Conservation (phyloP, 2,797 vertebrate genomes). For the Staurois parvus region DNA sequence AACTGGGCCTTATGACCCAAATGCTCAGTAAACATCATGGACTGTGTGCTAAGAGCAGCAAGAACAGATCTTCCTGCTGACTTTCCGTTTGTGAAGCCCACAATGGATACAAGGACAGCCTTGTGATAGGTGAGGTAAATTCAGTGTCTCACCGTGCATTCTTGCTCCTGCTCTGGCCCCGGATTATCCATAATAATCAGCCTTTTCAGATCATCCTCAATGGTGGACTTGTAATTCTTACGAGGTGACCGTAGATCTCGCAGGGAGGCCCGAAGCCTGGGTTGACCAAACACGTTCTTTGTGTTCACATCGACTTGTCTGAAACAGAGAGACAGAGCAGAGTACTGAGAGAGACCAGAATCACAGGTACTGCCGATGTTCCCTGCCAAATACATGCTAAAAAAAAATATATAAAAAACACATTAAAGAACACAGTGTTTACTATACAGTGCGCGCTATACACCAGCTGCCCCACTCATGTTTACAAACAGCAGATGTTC, state of each 20-base stretch:
- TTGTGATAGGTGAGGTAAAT: too few relatives aligned
- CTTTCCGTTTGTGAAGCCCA: too few relatives aligned
- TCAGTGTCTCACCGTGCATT: constrained; percentile 62
- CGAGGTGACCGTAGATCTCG: constrained; percentile 91
- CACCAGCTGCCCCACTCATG: background rate
- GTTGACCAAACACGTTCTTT: constrained; percentile 93
- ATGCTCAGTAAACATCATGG: too few relatives aligned
- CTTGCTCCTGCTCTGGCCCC: constrained; percentile 74
- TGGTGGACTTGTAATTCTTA: constrained; percentile 88
- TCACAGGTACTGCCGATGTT: background rate
- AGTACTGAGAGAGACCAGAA: background rate
- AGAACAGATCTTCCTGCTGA: too few relatives aligned
- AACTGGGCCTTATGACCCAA: too few relatives aligned
- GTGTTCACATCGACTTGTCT: constrained; percentile 88
- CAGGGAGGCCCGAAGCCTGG: constrained; percentile 87
- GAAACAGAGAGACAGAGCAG: constrained; percentile 40
- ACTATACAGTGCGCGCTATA: background rate
- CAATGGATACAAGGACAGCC: too few relatives aligned
- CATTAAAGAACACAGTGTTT: too few relatives aligned
- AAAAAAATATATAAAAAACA: background rate
- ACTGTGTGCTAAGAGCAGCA: too few relatives aligned
- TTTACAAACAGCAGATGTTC: constrained; percentile 43
- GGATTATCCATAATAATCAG: constrained; percentile 93
- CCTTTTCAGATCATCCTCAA: constrained; percentile 92
- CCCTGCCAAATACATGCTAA: background rate